Percentiles rank a stretch among this genome's conserved stretches.
Conservation (phyloP, 2,113 vertebrate genomes). For the Myrmecobius fasciatus region DNA sequence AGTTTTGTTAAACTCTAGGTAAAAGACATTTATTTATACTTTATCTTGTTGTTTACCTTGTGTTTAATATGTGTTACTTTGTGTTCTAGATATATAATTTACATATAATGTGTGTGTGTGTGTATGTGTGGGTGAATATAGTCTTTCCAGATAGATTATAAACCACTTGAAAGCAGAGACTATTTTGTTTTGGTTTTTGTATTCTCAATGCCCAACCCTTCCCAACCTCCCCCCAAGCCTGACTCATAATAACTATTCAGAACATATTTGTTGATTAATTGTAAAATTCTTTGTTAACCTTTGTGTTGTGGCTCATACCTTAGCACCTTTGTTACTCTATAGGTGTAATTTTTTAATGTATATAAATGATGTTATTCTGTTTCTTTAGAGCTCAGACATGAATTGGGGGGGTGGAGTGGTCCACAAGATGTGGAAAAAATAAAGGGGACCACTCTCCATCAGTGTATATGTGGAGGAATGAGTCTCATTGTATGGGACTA, state of each 20-base stretch:
- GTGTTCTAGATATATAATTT: not conserved
- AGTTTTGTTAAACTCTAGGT: not conserved
- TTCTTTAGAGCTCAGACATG: not conserved
- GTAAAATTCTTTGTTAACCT: not conserved
- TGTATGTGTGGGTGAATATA: not conserved
- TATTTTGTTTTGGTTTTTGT: not conserved
- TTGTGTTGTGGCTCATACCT: too few species aligned
- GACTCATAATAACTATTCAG: not conserved
- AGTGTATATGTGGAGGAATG: not conserved
- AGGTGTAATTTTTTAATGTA: not conserved
- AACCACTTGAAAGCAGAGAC: not conserved
- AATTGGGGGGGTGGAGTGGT: slow-evolving; percentile 24
- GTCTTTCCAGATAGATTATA: not conserved
- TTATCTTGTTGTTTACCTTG: not conserved
- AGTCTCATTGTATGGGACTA: not conserved
- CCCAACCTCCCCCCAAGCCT: too few species aligned
- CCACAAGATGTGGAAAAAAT: not conserved
- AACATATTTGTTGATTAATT: not conserved
- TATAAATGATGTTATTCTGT: slow-evolving; percentile 22
- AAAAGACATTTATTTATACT: not conserved
- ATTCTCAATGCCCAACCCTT: too few species aligned
- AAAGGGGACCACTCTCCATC: fast-evolving
- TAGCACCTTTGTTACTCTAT: not conserved
- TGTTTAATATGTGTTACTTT: not conserved
- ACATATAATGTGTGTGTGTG: not conserved